Conservation (phyloP, 2,888 invertebrate species). For the Julus scandinavius region DNA sequence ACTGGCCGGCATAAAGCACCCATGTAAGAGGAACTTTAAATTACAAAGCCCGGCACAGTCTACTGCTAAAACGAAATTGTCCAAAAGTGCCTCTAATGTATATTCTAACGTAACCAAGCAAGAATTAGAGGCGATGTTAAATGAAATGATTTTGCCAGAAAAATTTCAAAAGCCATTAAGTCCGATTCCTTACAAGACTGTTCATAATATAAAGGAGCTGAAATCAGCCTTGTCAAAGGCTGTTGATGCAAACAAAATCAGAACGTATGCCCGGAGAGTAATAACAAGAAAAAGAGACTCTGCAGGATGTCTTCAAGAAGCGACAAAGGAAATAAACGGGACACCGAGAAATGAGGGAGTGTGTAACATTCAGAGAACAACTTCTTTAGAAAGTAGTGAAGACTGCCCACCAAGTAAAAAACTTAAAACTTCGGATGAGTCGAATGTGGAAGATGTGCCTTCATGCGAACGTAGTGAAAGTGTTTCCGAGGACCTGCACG, state of each 20-base stretch:
- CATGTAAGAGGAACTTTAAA: neutral
- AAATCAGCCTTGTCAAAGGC: neutral
- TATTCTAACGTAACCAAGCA: neutral
- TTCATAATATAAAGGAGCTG: neutral
- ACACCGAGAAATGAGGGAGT: neutral
- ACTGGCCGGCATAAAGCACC: neutral
- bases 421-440: neutral
- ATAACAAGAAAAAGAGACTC: neutral
- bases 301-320: neutral
- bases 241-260: neutral
- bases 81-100: neutral
- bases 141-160: neutral
- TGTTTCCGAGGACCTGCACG: neutral
- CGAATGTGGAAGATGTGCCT: neutral
- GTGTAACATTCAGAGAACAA: neutral
- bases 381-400: neutral
- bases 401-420: neutral
- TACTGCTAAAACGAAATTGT: neutral
- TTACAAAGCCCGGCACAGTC: neutral
- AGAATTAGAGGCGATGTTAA: neutral
- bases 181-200: neutral
- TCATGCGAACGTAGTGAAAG: neutral
- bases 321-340: neutral
- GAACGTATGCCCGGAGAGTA: neutral
- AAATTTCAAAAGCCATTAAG: neutral